A percentile compares a stretch with the other conserved stretches of the same genome.
phyloP scores from a whole-genome alignment of 2,113 vertebrate genomes.

The Myanophis thanlyinensis region DNA sequence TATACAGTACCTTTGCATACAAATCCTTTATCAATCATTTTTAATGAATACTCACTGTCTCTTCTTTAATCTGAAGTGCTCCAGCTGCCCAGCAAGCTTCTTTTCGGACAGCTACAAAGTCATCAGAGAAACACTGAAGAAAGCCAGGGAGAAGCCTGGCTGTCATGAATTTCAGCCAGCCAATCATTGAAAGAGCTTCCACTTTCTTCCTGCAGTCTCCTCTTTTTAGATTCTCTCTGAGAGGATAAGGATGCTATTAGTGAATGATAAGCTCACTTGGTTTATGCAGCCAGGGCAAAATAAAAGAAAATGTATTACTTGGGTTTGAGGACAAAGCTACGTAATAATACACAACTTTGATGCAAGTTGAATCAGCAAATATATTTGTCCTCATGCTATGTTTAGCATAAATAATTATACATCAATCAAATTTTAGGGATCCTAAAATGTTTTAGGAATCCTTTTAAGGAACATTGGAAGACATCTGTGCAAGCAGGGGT shows the following conservation, averaged over 20 bases:
- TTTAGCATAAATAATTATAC: not conserved
- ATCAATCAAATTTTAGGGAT: not conserved
- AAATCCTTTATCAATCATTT: not conserved
- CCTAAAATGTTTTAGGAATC: not conserved
- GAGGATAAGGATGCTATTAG: conserved; percentile 9
- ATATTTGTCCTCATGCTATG: not conserved
- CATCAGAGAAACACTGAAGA: conserved; percentile 71
- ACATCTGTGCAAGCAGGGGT: not conserved
- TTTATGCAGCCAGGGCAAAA: not conserved
- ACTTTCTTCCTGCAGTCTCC: conserved; percentile 60
- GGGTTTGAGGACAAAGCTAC: not conserved
- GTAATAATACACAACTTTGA: not conserved
- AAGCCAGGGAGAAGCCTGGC: conserved; percentile 72
- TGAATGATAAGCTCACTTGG: not conserved
- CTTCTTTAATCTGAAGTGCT: conserved; percentile 64
- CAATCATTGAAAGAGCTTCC: conserved; percentile 69
- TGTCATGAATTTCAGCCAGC: conserved; percentile 72
- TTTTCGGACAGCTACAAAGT: conserved; percentile 66
- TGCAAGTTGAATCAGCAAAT: not conserved
- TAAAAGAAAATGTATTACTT: not conserved
- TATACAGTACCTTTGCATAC: not conserved
- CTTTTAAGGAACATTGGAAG: not conserved
- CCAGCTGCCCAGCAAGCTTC: conserved; percentile 74
- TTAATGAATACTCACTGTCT: conserved; percentile 60
- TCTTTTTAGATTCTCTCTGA: conserved; percentile 65